phyloP scores from a whole-genome alignment of 2,113 vertebrate genomes.

The Urocolius indicus region DNA sequence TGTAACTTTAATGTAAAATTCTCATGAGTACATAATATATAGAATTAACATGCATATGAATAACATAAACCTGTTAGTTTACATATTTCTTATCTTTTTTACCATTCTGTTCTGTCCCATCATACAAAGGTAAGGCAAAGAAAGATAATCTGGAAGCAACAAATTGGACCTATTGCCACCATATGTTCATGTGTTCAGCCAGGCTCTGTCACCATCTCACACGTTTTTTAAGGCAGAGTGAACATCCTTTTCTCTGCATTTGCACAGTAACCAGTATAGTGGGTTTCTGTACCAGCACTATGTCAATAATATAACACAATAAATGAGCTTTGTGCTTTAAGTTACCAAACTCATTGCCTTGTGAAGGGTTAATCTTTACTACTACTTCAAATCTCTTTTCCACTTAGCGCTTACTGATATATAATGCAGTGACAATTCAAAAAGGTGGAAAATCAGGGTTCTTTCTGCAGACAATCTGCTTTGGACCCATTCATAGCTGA shows the following conservation, averaged over 20 bases:
- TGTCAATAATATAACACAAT: background rate
- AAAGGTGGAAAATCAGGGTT: background rate
- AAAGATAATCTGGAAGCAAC: background rate
- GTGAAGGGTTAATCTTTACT: background rate
- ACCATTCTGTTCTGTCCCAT: background rate
- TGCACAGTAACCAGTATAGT: background rate
- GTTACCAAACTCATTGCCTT: background rate
- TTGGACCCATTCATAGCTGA: background rate
- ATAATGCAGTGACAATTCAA: background rate
- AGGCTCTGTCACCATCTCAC: accelerated
- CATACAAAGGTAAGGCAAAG: background rate
- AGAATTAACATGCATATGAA: background rate
- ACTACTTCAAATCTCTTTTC: background rate
- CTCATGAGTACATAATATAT: background rate
- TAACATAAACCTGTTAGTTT: background rate
- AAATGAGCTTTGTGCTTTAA: background rate
- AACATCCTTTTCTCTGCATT: background rate
- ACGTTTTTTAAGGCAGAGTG: background rate
- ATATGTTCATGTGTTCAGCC: accelerated
- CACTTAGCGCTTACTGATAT: background rate
- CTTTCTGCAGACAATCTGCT: background rate
- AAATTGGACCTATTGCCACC: background rate
- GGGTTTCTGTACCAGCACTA: background rate
- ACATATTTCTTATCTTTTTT: background rate
- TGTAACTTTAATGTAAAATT: background rate